These are phyloP conservation scores for Corvus hawaiiensis DNA, from an alignment of 2,113 vertebrate species.

Conservation along the genomic window DNA sequence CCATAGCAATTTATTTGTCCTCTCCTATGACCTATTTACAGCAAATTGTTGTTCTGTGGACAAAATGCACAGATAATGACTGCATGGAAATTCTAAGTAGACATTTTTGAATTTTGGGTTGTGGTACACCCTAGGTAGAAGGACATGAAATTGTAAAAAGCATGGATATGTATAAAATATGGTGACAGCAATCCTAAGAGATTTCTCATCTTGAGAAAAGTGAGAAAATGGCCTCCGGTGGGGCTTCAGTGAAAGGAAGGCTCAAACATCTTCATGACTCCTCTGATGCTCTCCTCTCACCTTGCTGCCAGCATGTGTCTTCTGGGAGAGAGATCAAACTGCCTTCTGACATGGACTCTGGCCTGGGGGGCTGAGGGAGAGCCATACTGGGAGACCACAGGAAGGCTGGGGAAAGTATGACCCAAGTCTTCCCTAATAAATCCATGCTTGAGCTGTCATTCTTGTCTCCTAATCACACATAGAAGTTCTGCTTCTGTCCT, in stretches of 20 bases:
- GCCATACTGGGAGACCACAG: background rate
- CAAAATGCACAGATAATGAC: background rate
- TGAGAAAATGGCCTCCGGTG: background rate
- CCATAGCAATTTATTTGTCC: background rate
- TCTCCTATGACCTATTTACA: background rate
- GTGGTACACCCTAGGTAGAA: background rate
- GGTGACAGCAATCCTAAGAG: background rate
- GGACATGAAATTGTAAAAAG: background rate
- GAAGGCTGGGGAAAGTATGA: background rate
- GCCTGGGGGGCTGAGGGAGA: background rate
- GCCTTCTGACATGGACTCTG: accelerated
- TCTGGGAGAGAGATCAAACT: background rate
- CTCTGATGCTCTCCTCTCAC: background rate
- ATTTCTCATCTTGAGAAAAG: background rate
- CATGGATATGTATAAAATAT: background rate
- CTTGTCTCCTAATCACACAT: background rate
- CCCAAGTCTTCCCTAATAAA: background rate
- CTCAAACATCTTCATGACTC: background rate
- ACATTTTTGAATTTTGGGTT: background rate
- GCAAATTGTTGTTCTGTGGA: background rate
- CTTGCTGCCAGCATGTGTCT: accelerated
- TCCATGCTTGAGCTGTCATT: background rate
- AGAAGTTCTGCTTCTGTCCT: background rate
- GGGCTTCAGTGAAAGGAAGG: background rate
- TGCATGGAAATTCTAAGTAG: background rate